Percentiles rank a stretch among this genome's conserved stretches.
Conservation (phyloP, 2,888 invertebrate species). For the Vandiemenella viatica region DNA sequence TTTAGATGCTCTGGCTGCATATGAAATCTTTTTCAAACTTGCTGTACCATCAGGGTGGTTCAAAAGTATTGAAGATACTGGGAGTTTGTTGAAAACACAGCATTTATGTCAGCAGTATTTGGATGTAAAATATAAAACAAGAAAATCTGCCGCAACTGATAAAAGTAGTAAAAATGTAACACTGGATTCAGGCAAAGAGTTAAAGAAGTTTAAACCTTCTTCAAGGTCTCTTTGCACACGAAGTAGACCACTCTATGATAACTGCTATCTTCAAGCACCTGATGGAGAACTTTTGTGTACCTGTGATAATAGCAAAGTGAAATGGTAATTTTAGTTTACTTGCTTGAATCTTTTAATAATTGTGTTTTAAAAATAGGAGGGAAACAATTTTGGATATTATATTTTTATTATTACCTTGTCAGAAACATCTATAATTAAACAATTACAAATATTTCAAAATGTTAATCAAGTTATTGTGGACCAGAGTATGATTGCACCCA, state of each 20-base stretch:
- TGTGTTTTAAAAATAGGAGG: too few relatives aligned
- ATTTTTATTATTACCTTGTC: too few relatives aligned
- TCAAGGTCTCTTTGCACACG: conserved; percentile 28
- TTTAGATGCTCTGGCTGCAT: conserved; percentile 54
- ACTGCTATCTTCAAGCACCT: conserved; percentile 60
- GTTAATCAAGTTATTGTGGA: too few relatives aligned
- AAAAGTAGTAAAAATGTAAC: not conserved
- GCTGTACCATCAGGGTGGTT: not conserved
- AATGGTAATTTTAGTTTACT: conserved; percentile 40
- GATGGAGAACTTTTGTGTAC: conserved; percentile 63
- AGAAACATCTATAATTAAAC: too few relatives aligned
- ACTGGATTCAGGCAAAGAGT: not conserved
- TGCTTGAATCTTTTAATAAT: too few relatives aligned
- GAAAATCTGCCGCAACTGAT: not conserved
- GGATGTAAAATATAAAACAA: not conserved
- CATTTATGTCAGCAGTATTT: not conserved
- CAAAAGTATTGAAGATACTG: not conserved
- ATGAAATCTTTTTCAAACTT: conserved; percentile 41
- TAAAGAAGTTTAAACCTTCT: not conserved
- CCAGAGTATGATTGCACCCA: too few relatives aligned
- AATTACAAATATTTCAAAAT: too few relatives aligned
- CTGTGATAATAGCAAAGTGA: conserved; percentile 56
- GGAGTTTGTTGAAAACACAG: not conserved
- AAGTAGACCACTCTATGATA: conserved; percentile 58
- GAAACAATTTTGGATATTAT: not conserved